Conservation (phyloP, 2,888 invertebrate genomes). For the Patella pellucida region DNA sequence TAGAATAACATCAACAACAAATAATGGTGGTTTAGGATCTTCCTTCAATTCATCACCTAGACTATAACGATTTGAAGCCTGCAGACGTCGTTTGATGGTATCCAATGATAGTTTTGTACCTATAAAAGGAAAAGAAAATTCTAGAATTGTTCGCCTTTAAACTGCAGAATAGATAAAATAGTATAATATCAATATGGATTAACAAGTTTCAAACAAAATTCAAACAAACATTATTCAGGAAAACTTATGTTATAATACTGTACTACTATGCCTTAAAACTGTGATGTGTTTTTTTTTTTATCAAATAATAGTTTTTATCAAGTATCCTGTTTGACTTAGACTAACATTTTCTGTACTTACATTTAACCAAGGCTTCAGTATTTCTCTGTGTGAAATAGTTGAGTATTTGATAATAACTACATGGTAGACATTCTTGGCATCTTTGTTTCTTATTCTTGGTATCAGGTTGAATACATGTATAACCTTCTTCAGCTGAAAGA, state of each 20-base stretch:
- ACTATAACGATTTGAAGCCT: slow-evolving; percentile 65
- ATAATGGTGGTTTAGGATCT: slow-evolving; percentile 73
- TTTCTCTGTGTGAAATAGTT: slow-evolving; percentile 87
- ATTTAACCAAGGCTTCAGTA: slow-evolving; percentile 87
- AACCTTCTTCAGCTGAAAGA: slow-evolving; percentile 61
- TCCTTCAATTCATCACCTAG: slow-evolving; percentile 55
- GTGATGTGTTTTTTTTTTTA: too few species aligned
- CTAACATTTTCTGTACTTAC: slow-evolving; percentile 43
- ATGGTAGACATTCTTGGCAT: slow-evolving; percentile 69
- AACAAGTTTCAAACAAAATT: too few species aligned
- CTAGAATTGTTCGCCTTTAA: too few species aligned
- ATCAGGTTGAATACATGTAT: slow-evolving; percentile 60
- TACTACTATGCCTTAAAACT: too few species aligned
- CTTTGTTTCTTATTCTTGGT: slow-evolving; percentile 65
- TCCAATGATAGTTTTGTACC: slow-evolving; percentile 70
- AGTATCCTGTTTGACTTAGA: too few species aligned
- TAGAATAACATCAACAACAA: slow-evolving; percentile 85
- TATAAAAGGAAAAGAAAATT: slow-evolving; percentile 28
- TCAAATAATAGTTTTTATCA: too few species aligned
- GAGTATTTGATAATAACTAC: slow-evolving; percentile 66
- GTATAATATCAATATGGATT: too few species aligned
- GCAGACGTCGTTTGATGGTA: slow-evolving; percentile 69
- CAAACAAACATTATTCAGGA: not conserved
- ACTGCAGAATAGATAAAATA: too few species aligned
- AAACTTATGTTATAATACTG: not conserved